phyloP scores from a whole-genome alignment of 37 sponge, comb jelly and placozoan species.

The Geodia barretti region DNA sequence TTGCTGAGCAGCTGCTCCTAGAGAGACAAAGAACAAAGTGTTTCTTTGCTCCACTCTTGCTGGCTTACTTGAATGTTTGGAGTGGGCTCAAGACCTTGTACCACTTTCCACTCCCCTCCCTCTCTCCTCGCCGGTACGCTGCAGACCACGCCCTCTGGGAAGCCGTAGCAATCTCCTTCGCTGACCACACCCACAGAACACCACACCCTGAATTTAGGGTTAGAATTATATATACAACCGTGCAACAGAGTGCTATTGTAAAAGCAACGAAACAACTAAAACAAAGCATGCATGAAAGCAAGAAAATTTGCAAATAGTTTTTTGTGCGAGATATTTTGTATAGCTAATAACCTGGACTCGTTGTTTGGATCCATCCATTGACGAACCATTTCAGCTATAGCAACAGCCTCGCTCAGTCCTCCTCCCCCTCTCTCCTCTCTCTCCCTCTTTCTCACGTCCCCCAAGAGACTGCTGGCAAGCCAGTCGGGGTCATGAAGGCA shows the following conservation, averaged over 20 bases:
- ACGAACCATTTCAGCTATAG: neutral
- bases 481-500: constrained; percentile 66
- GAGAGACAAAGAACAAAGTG: neutral
- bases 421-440: constrained; percentile 10
- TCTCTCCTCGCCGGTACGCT: constrained; percentile 23
- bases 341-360: neutral
- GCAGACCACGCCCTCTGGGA: constrained; percentile 30
- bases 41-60: no score
- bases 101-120: constrained; percentile 31
- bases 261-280: no score
- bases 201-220: no score
- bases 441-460: constrained; percentile 24
- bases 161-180: constrained; percentile 1
- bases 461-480: constrained; percentile 43
- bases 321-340: no score
- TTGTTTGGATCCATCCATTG: neutral
- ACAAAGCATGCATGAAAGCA: no score
- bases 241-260: no score
- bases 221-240: no score
- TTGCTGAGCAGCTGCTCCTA: neutral
- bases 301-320: no score
- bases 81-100: neutral
- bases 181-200: constrained; percentile 42
- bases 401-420: neutral
- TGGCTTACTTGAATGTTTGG: constrained; percentile 10